Base-by-base conservation (phyloP, 1,140 invertebrate species). In the Neotoxoptera formosana region DNA sequence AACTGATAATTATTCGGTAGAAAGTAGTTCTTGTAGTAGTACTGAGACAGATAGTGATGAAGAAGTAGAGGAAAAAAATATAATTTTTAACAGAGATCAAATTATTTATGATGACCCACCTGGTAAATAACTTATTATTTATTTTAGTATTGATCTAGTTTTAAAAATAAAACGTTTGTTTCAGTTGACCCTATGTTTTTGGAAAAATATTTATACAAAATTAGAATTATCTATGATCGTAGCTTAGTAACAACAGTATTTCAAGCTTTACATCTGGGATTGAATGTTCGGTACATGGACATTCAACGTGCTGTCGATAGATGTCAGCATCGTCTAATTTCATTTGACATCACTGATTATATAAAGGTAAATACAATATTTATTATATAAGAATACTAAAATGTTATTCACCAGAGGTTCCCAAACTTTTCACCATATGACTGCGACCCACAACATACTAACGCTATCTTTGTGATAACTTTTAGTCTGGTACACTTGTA, bases 291-390 rank as follows among this genome's bases (percentile, higher is more conserved):
- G 94, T 95, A 95, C 36, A 95, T 96, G 81, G 97, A 98, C 94
- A 96, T 98, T 94, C 96, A 97, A 94, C 96, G 96, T 36, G 97
- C 97, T n/a, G 96, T 98, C 60, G 96, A 97, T 94, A 96, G 97
- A 94, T 98, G 97, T 94, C 96, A 97, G 94, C 97, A 97, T 95
- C 95, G 96, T 36, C 95, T 97, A 3, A 95, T 97, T 56, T 97
- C 97, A 94, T 96, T 97, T 93, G 97, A 97, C 94, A 97, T 98
- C 45, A 97, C 97, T 2, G 95, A 97, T 94, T 97, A 97, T 95
- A 95, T 97, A 8, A 95, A 96, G 94, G 95, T 96, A 94, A 36
- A 88, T 20, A 48, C 34, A n/a, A 76, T 76, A 3, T n/a, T 88
- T n/a, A 48, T 51, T 51, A 87, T 51, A 56, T 41, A 36, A 53